A percentile compares a stretch with the other conserved stretches of the same genome.
These are phyloP conservation scores for Ormyrus nitidulus DNA, from an alignment of 2,888 invertebrate genomes.

Conservation along the genomic window DNA sequence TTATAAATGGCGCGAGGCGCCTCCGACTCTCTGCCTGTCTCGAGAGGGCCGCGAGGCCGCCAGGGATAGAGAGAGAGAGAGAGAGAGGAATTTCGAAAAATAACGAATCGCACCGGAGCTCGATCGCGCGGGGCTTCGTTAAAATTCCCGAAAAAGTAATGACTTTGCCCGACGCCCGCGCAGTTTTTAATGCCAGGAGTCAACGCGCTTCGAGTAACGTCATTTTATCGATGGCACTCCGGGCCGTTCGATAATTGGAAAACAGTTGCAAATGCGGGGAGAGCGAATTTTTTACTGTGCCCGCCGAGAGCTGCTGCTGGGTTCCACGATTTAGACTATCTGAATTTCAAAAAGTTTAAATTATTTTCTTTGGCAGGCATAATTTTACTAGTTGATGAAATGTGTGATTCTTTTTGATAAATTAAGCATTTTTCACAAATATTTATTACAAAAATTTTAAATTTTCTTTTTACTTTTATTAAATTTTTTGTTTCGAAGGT, in stretches of 20 bases:
- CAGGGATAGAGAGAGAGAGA: not conserved
- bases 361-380: too few species aligned
- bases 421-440: too few species aligned
- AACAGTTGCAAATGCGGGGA: conserved; percentile 6
- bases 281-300: too few species aligned
- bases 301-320: too few species aligned
- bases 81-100: not conserved
- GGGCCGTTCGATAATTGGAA: conserved; percentile 29
- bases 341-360: too few species aligned
- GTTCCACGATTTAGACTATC: too few species aligned
- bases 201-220: conserved; percentile 3
- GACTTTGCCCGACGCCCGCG: not conserved
- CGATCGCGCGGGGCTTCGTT: conserved; percentile 34
- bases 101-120: conserved; percentile 9
- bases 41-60: not conserved
- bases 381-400: too few species aligned
- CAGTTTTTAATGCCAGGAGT: conserved; percentile 24
- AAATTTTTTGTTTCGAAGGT: too few species aligned
- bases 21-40: too few species aligned
- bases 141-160: conserved; percentile 47
- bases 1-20: conserved; percentile 12
- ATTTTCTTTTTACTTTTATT: too few species aligned
- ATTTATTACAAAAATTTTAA: too few species aligned
- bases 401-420: too few species aligned
- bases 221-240: conserved; percentile 32